Percentiles rank a stretch among this genome's conserved stretches.
phyloP scores from a whole-genome alignment of 2,888 invertebrate species.

The Pelosia muscerda region DNA sequence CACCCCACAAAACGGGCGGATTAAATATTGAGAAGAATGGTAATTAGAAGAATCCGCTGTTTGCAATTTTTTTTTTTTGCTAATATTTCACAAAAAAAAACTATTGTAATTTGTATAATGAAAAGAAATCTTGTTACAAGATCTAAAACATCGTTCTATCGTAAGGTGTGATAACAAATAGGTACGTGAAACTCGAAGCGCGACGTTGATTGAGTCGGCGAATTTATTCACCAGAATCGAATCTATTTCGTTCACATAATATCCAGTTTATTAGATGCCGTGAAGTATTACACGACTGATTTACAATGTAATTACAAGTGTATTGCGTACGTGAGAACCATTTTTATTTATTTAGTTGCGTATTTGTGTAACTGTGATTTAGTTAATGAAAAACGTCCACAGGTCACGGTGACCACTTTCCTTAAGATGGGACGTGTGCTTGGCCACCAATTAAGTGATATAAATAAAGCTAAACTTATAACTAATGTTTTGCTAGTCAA shows the following conservation, averaged over 20 bases:
- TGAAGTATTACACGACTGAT: slow-evolving; percentile 59
- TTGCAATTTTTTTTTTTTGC: too few relatives aligned
- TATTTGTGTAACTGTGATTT: background rate
- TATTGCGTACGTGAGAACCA: slow-evolving; percentile 39
- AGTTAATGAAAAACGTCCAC: background rate
- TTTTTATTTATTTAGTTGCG: slow-evolving; percentile 24
- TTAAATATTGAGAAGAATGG: too few relatives aligned
- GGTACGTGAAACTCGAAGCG: slow-evolving; percentile 52
- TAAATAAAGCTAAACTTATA: too few relatives aligned
- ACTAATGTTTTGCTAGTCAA: too few relatives aligned
- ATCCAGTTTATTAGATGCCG: slow-evolving; percentile 69
- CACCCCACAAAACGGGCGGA: too few relatives aligned
- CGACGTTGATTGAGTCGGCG: slow-evolving; percentile 72
- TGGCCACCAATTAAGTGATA: too few relatives aligned
- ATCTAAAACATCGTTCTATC: slow-evolving; percentile 33
- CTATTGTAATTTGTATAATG: too few relatives aligned
- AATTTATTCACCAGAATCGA: slow-evolving; percentile 67
- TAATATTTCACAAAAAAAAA: too few relatives aligned
- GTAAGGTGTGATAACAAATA: slow-evolving; percentile 68
- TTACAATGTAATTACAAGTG: slow-evolving; percentile 43
- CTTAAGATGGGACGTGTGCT: too few relatives aligned
- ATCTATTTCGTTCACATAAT: slow-evolving; percentile 64
- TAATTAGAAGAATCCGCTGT: too few relatives aligned
- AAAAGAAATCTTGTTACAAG: background rate
- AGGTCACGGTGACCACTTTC: too few relatives aligned